Evolutionary conservation across 2,797 vertebrate genomes (phyloP).

Genomic region (Zenarchopterus dispar): DNA sequence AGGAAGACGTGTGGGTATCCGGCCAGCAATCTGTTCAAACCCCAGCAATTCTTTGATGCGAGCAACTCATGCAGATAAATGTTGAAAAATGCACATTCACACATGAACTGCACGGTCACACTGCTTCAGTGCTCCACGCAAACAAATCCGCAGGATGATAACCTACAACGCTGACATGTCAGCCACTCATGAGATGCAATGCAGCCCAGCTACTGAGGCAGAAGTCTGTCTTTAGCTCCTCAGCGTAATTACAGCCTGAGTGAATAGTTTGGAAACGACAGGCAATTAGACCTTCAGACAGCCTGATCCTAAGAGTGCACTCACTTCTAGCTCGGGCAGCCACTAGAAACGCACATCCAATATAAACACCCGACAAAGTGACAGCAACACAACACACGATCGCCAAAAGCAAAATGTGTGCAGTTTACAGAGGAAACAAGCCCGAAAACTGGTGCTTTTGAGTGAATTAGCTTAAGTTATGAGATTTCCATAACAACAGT

Average conservation of each 20-base stretch:
- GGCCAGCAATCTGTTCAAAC: conserved; percentile 27
- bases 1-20: conserved; percentile 24
- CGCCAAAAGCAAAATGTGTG: conserved; percentile 56
- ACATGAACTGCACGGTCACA: conserved; percentile 12
- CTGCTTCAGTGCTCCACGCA: conserved; percentile 9
- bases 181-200: conserved; percentile 35
- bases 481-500: conserved; percentile 15
- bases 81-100: conserved; percentile 4
- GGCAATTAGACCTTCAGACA: conserved; percentile 77
- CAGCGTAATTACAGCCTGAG: conserved; percentile 74
- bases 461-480: conserved; percentile 17
- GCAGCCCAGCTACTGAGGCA: conserved; percentile 40
- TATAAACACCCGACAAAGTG: conserved; percentile 31
- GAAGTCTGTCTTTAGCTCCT: conserved; percentile 67
- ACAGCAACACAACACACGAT: conserved; percentile 41
- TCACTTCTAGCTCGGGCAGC: conserved; percentile 49
- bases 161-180: conserved; percentile 18
- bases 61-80: background rate
- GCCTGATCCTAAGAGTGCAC: conserved; percentile 52
- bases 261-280: conserved; percentile 73
- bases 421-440: conserved; percentile 11
- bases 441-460: conserved; percentile 3
- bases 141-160: conserved; percentile 10
- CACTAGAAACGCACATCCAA: conserved; percentile 57
- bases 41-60: conserved; percentile 12